Evolutionary conservation across 2,888 invertebrate genomes (phyloP).

Genomic region (Diadromus collaris): DNA sequence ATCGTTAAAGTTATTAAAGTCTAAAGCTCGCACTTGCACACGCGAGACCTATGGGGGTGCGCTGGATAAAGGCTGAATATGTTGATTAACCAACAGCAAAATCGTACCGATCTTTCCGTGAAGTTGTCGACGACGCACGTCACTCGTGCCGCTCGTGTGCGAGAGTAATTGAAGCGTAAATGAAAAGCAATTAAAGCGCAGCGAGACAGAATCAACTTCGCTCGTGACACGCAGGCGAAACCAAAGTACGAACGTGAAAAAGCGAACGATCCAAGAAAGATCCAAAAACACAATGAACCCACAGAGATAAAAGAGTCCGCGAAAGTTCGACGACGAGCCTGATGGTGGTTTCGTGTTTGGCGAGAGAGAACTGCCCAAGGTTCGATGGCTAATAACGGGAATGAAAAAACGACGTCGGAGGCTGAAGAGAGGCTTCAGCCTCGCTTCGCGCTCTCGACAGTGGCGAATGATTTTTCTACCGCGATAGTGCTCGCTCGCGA

Average conservation of each 20-base stretch:
- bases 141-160: neutral
- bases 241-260: neutral
- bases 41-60: conserved; percentile 47
- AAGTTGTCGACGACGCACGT: neutral
- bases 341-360: conserved; percentile 52
- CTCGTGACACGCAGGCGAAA: neutral
- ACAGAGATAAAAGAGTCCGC: conserved; percentile 3
- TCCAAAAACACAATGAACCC: conserved; percentile 13
- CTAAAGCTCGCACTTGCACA: conserved; percentile 61
- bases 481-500: conserved; percentile 41
- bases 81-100: conserved; percentile 25
- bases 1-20: conserved; percentile 66
- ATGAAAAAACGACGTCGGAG: conserved; percentile 50
- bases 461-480: conserved; percentile 43
- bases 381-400: conserved; percentile 56
- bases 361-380: conserved; percentile 21
- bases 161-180: conserved; percentile 1
- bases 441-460: neutral
- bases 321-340: conserved; percentile 52
- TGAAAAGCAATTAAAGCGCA: conserved; percentile 9
- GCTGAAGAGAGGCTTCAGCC: conserved; percentile 11
- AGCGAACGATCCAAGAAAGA: neutral
- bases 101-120: conserved; percentile 5
- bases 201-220: conserved; percentile 20
- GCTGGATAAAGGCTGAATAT: conserved; percentile 32